Base-by-base conservation (phyloP, 2,797 vertebrate species). In the Cossypha niveicapilla region DNA sequence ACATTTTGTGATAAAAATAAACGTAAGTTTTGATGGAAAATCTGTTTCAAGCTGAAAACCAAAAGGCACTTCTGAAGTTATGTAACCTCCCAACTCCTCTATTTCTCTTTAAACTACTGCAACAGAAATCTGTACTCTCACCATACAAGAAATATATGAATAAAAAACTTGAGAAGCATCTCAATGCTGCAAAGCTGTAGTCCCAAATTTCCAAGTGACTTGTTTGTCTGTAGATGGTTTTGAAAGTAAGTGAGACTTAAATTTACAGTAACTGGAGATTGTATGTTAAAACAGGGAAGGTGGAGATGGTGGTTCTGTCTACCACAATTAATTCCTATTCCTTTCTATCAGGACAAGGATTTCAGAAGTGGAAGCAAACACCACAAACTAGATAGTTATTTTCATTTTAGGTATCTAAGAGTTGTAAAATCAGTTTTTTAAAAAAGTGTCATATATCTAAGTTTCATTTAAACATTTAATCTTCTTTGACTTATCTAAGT, bases 141-240 rank as follows among this genome's bases (percentile, higher is more conserved):
- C 3, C 11, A n/a, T 45, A 13, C 3, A 74, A 47, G 5, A 45
- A 73, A 84, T 74, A 50, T 8, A 13, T 0, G 0, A 70, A 37
- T 4, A 11, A 73, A 74, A 77, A 24, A 47, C 32, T 62, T 57
- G 13, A 48, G 35, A 73, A 45, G 1, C 16, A 39, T 28, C 11
- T 77, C 13, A 54, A 2, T 44, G 23, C 2, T 45, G 3, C 3
- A 61, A 62, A 87, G 5, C 4, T 32, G 16, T 58, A 81, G 2
- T 48, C n/a, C 1, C 8, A 63, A 30, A 51, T 60, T 82, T 67
- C 42, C 18, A 27, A 71, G 7, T 19, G 22, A 39, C 11, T 57
- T 57, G 11, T 21, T 22, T 19, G 2, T 6, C 37, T 71, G 25
- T 11, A 50, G 4, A 6, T 35, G 54, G 5, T 13, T 80, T 44